Evolutionary conservation across 1,140 invertebrate species (phyloP).

Genomic region (Drosophila jambulina): DNA sequence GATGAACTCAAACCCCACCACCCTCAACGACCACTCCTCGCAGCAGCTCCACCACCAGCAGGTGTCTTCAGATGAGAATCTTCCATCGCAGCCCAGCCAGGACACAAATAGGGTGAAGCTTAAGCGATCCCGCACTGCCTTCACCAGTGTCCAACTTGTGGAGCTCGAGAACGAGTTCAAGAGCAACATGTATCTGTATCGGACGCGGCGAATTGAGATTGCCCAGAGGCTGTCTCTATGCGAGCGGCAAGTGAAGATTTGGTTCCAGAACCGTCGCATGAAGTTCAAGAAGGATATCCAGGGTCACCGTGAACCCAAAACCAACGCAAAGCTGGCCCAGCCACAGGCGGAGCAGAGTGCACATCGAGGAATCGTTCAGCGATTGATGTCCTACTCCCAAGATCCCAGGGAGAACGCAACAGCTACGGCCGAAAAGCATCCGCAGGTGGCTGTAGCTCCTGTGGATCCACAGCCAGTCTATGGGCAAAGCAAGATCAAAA

Average conservation of each 20-base stretch:
- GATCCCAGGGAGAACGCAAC: conserved; percentile 58
- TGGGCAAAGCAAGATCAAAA: conserved; percentile 24
- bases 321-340: conserved; percentile 55
- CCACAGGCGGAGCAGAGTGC: conserved; percentile 71
- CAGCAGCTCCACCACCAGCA: conserved; percentile 48
- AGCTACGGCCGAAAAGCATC: conserved; percentile 35
- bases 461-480: conserved; percentile 14
- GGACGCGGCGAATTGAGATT: conserved; percentile 92
- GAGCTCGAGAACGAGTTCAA: conserved; percentile 86
- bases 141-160: conserved; percentile 93
- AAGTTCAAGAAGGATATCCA: conserved; percentile 81
- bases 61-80: conserved; percentile 73
- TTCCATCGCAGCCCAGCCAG: conserved; percentile 52
- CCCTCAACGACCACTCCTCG: conserved; percentile 27
- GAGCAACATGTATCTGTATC: conserved; percentile 91
- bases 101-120: conserved; percentile 60
- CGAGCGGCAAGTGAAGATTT: conserved; percentile 96
- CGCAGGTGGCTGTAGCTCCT: neutral
- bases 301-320: conserved; percentile 56
- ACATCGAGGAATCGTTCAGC: conserved; percentile 76
- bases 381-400: conserved; percentile 80
- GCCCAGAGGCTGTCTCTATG: conserved; percentile 90
- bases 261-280: conserved; percentile 87
- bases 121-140: conserved; percentile 89
- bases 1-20: conserved; percentile 24